Percentiles rank a stretch among this genome's conserved stretches.
Conservation (phyloP, 2,113 vertebrate genomes). For the Mormoops blainvillei region DNA sequence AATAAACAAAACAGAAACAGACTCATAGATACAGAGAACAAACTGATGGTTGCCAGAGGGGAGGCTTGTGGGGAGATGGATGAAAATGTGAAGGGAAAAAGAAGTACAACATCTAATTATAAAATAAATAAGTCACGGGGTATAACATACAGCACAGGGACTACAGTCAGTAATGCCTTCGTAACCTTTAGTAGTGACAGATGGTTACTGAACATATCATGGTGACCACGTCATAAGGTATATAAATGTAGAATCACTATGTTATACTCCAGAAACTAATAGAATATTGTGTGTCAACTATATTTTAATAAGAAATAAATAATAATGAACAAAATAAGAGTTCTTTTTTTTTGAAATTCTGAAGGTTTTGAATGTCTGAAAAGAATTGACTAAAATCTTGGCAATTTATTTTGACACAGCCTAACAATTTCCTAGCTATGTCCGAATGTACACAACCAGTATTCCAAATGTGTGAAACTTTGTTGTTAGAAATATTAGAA, state of each 20-base stretch:
- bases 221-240: not conserved
- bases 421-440: not conserved
- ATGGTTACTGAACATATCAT: not conserved
- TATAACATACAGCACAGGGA: no score
- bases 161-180: not conserved
- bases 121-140: no score
- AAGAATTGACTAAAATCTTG: conserved; percentile 18
- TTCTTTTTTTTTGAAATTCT: not conserved
- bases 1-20: no score
- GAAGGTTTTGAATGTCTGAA: not conserved
- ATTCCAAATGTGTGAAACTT: not conserved
- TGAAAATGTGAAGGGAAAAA: no score
- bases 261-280: not conserved
- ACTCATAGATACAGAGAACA: no score
- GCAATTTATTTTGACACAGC: conserved; percentile 5
- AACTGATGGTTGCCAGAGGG: no score
- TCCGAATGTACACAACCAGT: not conserved
- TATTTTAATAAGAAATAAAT: not conserved
- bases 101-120: no score
- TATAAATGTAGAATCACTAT: not conserved
- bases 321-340: not conserved
- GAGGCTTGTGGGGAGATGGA: no score
- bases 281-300: not conserved
- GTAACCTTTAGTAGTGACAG: not conserved
- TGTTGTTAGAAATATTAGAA: not conserved